phyloP scores from a whole-genome alignment of 2,797 vertebrate species.

The Mormyrops boulengeri region DNA sequence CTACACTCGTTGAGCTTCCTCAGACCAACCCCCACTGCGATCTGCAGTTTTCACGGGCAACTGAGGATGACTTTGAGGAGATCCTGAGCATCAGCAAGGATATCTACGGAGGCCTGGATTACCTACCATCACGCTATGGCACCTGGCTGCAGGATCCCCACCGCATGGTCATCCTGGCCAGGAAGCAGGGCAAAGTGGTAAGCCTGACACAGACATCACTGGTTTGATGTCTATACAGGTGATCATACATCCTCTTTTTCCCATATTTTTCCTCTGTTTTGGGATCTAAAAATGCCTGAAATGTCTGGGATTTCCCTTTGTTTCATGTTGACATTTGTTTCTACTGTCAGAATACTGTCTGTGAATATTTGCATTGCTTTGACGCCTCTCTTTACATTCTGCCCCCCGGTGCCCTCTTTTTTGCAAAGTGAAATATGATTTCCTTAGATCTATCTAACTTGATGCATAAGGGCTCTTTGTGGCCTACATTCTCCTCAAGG shows the following conservation, averaged over 20 bases:
- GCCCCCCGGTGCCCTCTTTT: neutral
- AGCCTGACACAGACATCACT: neutral
- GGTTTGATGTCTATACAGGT: neutral
- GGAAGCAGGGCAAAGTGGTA: constrained; percentile 15
- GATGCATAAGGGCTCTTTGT: neutral
- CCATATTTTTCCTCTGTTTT: neutral
- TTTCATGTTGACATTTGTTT: neutral
- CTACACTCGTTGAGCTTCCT: neutral
- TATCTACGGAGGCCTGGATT: constrained; percentile 35
- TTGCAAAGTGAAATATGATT: neutral
- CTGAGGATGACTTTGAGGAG: constrained; percentile 40
- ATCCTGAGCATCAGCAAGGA: constrained; percentile 35
- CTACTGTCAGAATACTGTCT: neutral
- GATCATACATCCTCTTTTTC: neutral
- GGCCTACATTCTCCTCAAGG: neutral
- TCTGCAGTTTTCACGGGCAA: constrained; percentile 39
- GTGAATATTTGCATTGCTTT: neutral
- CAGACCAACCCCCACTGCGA: neutral
- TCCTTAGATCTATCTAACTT: neutral
- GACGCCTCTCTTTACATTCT: neutral
- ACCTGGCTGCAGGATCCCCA: constrained; percentile 37
- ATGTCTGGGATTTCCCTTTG: neutral
- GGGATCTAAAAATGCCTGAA: neutral
- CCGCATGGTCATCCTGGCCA: constrained; percentile 35
- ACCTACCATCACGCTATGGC: constrained; percentile 38